Evolutionary conservation across 2,888 invertebrate genomes (phyloP), one percentile per base, ranked within the genome.

Genomic region (Chymomyza procnemis): DNA sequence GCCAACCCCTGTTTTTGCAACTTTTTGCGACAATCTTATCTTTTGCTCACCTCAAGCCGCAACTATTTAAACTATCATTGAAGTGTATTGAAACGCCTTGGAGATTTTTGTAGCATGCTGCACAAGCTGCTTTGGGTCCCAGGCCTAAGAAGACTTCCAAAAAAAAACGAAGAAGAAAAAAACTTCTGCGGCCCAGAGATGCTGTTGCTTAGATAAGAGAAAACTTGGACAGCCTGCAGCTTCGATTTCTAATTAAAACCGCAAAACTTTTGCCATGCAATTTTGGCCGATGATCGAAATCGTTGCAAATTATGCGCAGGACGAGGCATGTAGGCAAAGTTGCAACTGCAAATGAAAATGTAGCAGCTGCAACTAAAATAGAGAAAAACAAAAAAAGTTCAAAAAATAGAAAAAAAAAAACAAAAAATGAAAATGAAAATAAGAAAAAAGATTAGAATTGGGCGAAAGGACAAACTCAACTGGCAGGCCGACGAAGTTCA

Each of bases 171-270:
- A n/a, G n/a, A n/a, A n/a, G n/a, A n/a, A n/a, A n/a, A n/a, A n/a
- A n/a, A 12, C 34, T 14, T 1, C n/a, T 3, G 56, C 21, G n/a
- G n/a, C 5, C 26, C 66, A 59, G 3, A 8, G 21, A 71, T 66
- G 72, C 56, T 73, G 66, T 62, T 60, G 67, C 61, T 61, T n/a
- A 69, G 81, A 70, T 73, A 72, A 5, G 12, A 12, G n/a, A 54
- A 73, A 76, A 74, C 69, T 76, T 85, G 67, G 41, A 52, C 69
- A 67, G 79, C 77, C 80, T 69, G 67, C 66, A 73, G 75, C 70
- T 72, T 81, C 75, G 83, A 83, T 79, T 81, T 85, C 75, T 87
- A 81, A 81, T 81, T 81, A 87, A 81, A 87, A 82, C 86, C 66
- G 66, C 70, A 72, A 72, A 85, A 81, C 63, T 85, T 81, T 69